Percentiles rank a stretch among this genome's conserved stretches.
Conservation (phyloP, 2,113 vertebrate genomes). For the Strix uralensis region DNA sequence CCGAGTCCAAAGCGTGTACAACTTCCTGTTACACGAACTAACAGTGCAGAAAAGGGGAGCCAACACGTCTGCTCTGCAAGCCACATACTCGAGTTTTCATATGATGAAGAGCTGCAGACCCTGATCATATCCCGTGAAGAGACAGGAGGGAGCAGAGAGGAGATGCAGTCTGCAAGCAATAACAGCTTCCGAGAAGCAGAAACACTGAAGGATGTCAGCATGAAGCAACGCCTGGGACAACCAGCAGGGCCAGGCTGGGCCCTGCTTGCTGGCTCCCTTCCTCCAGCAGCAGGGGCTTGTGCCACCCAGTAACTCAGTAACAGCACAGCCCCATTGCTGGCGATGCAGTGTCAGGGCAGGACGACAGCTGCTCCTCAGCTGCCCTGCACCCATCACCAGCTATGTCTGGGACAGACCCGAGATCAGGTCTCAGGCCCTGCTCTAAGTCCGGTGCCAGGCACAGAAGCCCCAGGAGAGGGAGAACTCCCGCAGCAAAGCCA, state of each 20-base stretch:
- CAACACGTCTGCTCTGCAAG: neutral
- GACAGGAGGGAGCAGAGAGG: neutral
- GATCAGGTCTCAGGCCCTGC: neutral
- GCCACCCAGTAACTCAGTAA: neutral
- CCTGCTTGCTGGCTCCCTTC: neutral
- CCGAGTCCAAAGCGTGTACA: neutral
- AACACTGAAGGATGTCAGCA: neutral
- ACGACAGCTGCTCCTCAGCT: neutral
- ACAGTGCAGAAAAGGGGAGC: neutral
- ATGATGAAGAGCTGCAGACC: neutral
- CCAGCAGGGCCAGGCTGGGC: neutral
- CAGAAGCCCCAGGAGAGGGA: neutral
- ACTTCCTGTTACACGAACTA: neutral
- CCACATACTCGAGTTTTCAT: neutral
- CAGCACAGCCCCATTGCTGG: neutral
- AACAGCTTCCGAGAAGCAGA: neutral
- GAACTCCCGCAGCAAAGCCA: neutral
- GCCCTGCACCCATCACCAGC: neutral
- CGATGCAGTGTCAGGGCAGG: neutral
- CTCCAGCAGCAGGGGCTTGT: neutral
- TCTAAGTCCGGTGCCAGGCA: neutral
- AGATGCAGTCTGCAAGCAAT: neutral
- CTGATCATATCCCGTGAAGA: too few species aligned
- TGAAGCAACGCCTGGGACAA: neutral
- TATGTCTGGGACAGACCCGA: fast-evolving